Percentiles rank a stretch among this genome's conserved stretches.
These are phyloP conservation scores for Taeniopygia guttata DNA, from an alignment of 2,797 vertebrate species.

Conservation along the genomic window DNA sequence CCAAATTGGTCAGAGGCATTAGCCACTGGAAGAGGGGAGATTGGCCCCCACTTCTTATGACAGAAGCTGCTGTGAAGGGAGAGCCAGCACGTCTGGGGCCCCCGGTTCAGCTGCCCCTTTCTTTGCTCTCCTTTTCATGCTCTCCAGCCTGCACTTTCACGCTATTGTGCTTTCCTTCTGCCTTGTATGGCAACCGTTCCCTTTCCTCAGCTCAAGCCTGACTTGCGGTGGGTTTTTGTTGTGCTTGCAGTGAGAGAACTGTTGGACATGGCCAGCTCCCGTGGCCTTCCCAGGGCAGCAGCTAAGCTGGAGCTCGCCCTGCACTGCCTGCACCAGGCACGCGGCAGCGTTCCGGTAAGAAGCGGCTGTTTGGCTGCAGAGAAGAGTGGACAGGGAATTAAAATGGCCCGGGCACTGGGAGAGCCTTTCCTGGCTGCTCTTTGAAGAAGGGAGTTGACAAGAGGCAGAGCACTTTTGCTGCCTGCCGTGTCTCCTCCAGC, in stretches of 20 bases:
- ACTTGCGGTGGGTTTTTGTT: background rate
- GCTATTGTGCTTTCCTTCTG: background rate
- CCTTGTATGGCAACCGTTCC: background rate
- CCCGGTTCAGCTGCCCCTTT: background rate
- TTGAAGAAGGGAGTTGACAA: background rate
- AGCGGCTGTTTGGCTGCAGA: background rate
- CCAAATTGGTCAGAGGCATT: background rate
- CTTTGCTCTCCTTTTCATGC: background rate
- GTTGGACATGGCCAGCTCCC: background rate
- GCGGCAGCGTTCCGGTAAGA: background rate
- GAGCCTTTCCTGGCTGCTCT: background rate
- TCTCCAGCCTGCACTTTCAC: background rate
- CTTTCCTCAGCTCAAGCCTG: background rate
- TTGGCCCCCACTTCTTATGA: no score
- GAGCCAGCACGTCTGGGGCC: fast-evolving
- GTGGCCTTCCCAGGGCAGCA: background rate
- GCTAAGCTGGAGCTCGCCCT: background rate
- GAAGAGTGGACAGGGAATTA: no score
- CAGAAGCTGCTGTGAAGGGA: background rate
- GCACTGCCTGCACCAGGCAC: background rate
- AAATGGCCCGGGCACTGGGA: background rate
- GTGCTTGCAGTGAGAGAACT: no score
- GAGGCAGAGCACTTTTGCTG: background rate
- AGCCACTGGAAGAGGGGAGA: background rate
- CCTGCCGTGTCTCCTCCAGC: background rate